A percentile compares a stretch with the other conserved stretches of the same genome.
phyloP scores from a whole-genome alignment of 2,113 vertebrate species.

The Neotragus moschatus region DNA sequence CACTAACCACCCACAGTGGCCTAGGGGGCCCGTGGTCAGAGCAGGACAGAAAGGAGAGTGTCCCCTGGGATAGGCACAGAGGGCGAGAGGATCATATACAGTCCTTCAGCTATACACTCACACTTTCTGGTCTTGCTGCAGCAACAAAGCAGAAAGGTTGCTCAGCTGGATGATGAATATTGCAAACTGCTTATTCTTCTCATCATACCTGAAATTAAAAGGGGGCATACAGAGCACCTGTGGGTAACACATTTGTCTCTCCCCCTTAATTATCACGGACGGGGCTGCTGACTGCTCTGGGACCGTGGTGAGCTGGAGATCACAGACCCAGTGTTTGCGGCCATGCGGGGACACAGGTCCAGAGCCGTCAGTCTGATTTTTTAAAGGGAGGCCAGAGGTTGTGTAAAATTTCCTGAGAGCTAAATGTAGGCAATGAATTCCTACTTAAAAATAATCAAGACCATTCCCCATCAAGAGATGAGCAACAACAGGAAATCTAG shows the following conservation, averaged over 20 bases:
- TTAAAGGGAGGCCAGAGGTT: not conserved
- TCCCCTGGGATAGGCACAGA: not conserved
- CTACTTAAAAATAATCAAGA: not conserved
- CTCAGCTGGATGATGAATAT: constrained; percentile 88
- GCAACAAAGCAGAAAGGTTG: constrained; percentile 86
- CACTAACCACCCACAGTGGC: not conserved
- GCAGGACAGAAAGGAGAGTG: not conserved
- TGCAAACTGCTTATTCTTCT: constrained; percentile 91
- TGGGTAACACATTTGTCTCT: not conserved
- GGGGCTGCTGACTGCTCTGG: not conserved
- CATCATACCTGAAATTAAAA: constrained; percentile 84
- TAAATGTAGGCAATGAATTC: not conserved
- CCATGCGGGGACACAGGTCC: not conserved
- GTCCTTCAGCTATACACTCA: constrained; percentile 74
- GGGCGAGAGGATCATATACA: fast-evolving
- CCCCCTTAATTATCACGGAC: not conserved
- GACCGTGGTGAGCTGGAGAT: fast-evolving
- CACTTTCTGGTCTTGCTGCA: constrained; percentile 89
- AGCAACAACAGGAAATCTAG: not conserved
- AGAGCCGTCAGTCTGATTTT: not conserved
- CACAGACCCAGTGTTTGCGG: not conserved
- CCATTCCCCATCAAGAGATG: not conserved
- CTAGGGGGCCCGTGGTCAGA: fast-evolving
- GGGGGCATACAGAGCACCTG: fast-evolving
- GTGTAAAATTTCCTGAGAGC: not conserved